Percentiles rank a stretch among this genome's conserved stretches.
These are phyloP conservation scores for Euwallacea fornicatus DNA, from an alignment of 1,140 invertebrate species.

Conservation along the genomic window DNA sequence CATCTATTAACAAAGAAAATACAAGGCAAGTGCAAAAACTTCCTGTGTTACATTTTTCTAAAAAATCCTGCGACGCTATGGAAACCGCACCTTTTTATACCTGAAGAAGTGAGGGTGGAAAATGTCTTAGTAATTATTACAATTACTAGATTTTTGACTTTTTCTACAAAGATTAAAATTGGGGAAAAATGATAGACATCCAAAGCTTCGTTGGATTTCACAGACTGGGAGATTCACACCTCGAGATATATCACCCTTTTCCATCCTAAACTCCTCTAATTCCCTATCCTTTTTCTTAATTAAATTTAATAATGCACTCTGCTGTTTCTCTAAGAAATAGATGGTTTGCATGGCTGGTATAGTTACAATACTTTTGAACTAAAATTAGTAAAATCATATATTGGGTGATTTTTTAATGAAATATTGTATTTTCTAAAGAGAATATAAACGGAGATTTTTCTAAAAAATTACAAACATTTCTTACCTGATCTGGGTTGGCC, in stretches of 20 bases:
- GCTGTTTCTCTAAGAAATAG: constrained; percentile 40
- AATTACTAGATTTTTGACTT: too few species aligned
- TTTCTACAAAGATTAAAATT: too few species aligned
- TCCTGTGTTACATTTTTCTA: not conserved
- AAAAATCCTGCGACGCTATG: not conserved
- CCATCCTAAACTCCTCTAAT: constrained; percentile 43
- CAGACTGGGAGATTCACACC: constrained; percentile 23
- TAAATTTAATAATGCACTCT: constrained; percentile 38
- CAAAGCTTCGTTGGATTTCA: too few species aligned
- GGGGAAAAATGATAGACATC: too few species aligned
- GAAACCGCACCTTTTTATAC: too few species aligned
- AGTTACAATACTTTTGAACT: constrained; percentile 41
- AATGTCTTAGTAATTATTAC: too few species aligned
- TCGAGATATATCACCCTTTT: constrained; percentile 43
- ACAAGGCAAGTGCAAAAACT: not conserved
- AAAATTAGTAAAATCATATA: not conserved
- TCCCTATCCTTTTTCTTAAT: constrained; percentile 44
- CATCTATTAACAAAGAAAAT: constrained; percentile 19
- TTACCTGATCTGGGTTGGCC: constrained; percentile 1
- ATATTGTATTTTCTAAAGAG: too few species aligned
- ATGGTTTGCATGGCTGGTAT: constrained; percentile 41
- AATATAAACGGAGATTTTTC: too few species aligned
- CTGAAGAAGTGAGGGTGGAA: too few species aligned
- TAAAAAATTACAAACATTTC: not conserved
- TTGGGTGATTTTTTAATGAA: too few species aligned